Evolutionary conservation across 2,113 vertebrate species (phyloP).

Genomic region (Cettia cetti): DNA sequence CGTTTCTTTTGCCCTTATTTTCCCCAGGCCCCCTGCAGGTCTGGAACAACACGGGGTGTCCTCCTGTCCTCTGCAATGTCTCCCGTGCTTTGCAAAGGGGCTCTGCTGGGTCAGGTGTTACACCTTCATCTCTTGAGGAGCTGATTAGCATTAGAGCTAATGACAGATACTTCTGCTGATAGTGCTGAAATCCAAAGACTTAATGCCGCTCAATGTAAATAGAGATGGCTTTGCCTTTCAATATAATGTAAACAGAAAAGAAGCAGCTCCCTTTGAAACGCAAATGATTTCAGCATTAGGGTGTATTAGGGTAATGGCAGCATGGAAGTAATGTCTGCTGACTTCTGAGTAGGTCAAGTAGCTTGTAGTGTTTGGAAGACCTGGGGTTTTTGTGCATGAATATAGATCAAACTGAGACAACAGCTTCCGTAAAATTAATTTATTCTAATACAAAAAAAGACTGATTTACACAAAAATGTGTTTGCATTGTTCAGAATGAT

Average conservation of each 20-base stretch:
- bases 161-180: not conserved
- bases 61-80: not conserved
- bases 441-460: not conserved
- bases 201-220: not conserved
- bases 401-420: not conserved
- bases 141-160: not conserved
- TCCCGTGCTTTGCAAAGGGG: not conserved
- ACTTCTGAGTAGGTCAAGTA: not conserved
- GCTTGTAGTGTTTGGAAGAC: not conserved
- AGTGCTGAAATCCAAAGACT: not conserved
- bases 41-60: not conserved
- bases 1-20: not conserved
- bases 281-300: not conserved
- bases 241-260: not conserved
- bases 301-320: not conserved
- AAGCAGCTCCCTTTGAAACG: not conserved
- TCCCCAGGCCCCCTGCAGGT: rapidly evolving
- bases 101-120: not conserved
- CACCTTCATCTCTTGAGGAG: not conserved
- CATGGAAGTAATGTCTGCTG: not conserved
- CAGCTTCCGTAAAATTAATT: not conserved
- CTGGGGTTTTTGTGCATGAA: not conserved
- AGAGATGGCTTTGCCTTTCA: not conserved
- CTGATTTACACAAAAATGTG: not conserved
- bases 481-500: not conserved